Evolutionary conservation across 2,113 vertebrate species (phyloP).

Genomic region (Carassius carassius): DNA sequence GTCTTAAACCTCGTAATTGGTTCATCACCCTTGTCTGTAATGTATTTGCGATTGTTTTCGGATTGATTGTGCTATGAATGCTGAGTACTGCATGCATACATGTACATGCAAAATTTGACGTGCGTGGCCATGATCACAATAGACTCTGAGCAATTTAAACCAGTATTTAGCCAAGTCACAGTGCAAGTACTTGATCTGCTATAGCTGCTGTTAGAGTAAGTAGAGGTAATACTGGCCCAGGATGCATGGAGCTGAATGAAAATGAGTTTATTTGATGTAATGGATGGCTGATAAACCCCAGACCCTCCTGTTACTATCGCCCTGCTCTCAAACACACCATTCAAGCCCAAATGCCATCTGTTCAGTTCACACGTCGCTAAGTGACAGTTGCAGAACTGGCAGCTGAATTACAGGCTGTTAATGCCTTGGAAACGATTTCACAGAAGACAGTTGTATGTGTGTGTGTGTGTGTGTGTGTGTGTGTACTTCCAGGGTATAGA

Average conservation of each 20-base stretch:
- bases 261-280: conserved; percentile 39
- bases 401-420: conserved; percentile 50
- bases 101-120: not conserved
- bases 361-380: conserved; percentile 53
- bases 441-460: conserved; percentile 10
- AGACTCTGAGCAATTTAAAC: conserved; percentile 7
- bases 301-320: conserved; percentile 50
- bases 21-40: not conserved
- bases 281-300: conserved; percentile 47
- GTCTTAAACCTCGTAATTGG: not conserved
- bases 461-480: conserved; percentile 5
- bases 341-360: conserved; percentile 56
- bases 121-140: not conserved
- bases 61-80: not conserved
- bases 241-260: conserved; percentile 42
- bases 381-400: conserved; percentile 48
- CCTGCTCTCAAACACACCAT: conserved; percentile 47
- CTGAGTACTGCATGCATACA: not conserved
- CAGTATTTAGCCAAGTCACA: not conserved
- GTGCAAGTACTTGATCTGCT: conserved; percentile 25
- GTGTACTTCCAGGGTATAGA: conserved; percentile 45
- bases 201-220: conserved; percentile 9
- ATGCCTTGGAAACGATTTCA: conserved; percentile 48
- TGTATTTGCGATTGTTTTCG: not conserved
- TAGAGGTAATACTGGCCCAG: conserved; percentile 26